phyloP scores from a whole-genome alignment of 1,140 invertebrate genomes.

The Microplitis demolitor region DNA sequence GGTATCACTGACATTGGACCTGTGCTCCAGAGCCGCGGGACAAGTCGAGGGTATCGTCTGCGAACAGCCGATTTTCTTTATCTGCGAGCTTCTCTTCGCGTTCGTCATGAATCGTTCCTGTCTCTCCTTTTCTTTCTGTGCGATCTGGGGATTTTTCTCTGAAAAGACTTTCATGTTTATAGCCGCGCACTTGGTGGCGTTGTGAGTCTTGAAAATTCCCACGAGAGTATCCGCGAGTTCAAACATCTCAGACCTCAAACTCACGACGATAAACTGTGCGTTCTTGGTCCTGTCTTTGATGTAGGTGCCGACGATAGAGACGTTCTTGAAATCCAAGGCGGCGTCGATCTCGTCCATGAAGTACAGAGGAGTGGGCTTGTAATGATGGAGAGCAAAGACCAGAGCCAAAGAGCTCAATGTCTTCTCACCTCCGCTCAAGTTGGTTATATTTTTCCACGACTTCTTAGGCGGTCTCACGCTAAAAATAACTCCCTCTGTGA shows the following conservation, averaged over 20 bases:
- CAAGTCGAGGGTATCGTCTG: neutral
- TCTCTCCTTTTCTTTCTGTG: neutral
- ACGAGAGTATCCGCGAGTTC: constrained; percentile 90
- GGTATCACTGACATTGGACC: neutral
- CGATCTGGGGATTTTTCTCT: neutral
- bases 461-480: constrained; percentile 97
- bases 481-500: constrained; percentile 94
- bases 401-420: constrained; percentile 95
- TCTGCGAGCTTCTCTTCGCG: neutral
- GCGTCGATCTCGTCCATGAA: constrained; percentile 99
- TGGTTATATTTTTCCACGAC: constrained; percentile 98
- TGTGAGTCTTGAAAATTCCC: constrained; percentile 94
- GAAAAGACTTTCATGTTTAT: constrained; percentile 58
- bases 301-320: constrained; percentile 98
- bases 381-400: constrained; percentile 98
- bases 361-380: constrained; percentile 96
- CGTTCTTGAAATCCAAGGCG: constrained; percentile 98
- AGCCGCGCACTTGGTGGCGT: constrained; percentile 82
- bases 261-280: constrained; percentile 99
- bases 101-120: neutral
- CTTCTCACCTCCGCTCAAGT: constrained; percentile 99
- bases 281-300: constrained; percentile 97
- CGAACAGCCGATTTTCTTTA: neutral
- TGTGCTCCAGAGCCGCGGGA: neutral
- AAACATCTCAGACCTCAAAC: constrained; percentile 97